Base-by-base conservation (phyloP, 2,113 vertebrate species). In the Protobothrops flavoviridis region DNA sequence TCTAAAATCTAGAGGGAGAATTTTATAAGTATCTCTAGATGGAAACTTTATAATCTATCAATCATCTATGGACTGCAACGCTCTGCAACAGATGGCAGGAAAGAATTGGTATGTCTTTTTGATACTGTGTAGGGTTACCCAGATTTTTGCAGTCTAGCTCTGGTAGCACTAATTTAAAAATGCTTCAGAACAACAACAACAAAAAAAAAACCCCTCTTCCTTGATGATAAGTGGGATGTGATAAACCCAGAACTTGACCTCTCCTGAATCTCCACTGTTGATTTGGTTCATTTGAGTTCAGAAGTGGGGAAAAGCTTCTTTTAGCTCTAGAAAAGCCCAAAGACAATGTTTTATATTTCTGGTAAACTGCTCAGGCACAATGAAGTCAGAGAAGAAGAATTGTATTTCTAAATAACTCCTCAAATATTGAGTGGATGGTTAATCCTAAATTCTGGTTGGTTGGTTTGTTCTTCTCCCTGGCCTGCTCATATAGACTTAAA, bases 171-270 rank as follows among this genome's bases (percentile, higher is more conserved):
- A 39, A 74, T 43, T 81, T 43, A 39, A 39, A 81, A 81, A 81
- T 17, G 7, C 17, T 81, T 81, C 74, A 88, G 20, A n/a, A 55
- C 29, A n/a, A 87, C 5, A 50, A 4, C 8, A 87, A 26, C 4
- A 43, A 87, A 45, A 87, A 50, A 87, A 50, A 52, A 5, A 53
- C 8, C 15, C 50, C 13, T 53, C 94, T 95, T 94, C 13, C 52
- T 93, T 55, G 88, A 50, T 93, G 52, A 85, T 94, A 45, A 89
- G 52, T 15, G 1, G 59, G 92, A 92, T 86, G 91, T 81, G 0
- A 4, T 92, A 92, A 56, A 92, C 17, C 90, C 50, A 24, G 87
- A 69, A 29, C 1, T 0, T 0, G 43, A 12, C 50, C 81, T 7
- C 89, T 55, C 92, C 1, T 5, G 48, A 12, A 91, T 59, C 0